A percentile compares a stretch with the other conserved stretches of the same genome.
Conservation (phyloP, 2,113 vertebrate genomes). For the Herpetotheres cachinnans region DNA sequence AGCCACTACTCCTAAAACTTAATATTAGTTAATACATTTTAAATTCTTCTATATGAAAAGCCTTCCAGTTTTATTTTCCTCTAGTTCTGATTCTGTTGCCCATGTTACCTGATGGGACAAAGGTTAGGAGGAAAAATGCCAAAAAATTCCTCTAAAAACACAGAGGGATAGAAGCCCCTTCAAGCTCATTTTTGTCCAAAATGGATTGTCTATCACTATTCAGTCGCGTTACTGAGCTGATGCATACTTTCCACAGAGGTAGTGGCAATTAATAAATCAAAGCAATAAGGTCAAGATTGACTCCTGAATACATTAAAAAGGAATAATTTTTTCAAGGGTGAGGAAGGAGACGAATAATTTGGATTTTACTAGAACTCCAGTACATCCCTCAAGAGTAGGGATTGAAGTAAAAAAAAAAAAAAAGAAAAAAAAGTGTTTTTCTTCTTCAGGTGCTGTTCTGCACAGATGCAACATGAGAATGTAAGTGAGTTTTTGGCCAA, state of each 20-base stretch:
- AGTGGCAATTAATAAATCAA: neutral
- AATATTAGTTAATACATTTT: neutral
- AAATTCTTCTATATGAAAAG: neutral
- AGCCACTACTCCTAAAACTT: too few relatives aligned
- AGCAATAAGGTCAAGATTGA: neutral
- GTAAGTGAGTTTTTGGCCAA: neutral
- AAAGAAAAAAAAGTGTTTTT: neutral
- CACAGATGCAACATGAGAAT: neutral
- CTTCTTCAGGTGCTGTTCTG: neutral
- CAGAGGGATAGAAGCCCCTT: neutral
- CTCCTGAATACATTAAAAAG: neutral
- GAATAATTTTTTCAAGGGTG: neutral
- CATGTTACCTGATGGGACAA: neutral
- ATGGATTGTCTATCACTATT: neutral
- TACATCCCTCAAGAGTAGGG: neutral
- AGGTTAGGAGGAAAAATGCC: neutral
- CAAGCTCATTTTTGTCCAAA: neutral
- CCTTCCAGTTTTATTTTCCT: neutral
- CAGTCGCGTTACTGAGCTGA: neutral
- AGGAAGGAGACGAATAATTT: neutral
- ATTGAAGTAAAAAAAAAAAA: neutral
- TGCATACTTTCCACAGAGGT: neutral
- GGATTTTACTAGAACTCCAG: neutral
- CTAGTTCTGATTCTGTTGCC: neutral
- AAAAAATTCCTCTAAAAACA: neutral